Conservation (phyloP, 1,140 invertebrate genomes). For the Microplitis mediator region DNA sequence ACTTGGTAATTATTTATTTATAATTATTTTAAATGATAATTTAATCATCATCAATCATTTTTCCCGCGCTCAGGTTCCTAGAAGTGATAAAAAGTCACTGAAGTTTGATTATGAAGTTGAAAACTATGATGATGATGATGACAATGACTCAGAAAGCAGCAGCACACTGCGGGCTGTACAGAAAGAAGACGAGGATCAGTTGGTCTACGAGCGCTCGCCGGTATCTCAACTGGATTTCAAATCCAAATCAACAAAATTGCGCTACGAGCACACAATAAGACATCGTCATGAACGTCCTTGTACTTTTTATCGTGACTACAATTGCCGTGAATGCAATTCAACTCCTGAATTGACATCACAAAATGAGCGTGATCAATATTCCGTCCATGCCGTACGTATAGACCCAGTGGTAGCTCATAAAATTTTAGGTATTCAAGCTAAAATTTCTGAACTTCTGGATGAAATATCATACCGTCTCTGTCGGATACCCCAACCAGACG, state of each 20-base stretch:
- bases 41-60: too few species aligned
- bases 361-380: slow-evolving; percentile 21
- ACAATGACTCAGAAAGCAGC: slow-evolving; percentile 39
- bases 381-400: slow-evolving; percentile 31
- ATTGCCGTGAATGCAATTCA: slow-evolving; percentile 43
- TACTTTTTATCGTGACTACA: slow-evolving; percentile 24
- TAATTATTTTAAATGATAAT: too few species aligned
- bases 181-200: not conserved
- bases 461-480: slow-evolving; percentile 52
- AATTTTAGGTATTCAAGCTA: slow-evolving; percentile 50
- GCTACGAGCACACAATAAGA: slow-evolving; percentile 40
- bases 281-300: slow-evolving; percentile 36
- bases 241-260: slow-evolving; percentile 36
- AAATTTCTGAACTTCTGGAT: slow-evolving; percentile 50
- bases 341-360: slow-evolving; percentile 43
- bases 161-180: slow-evolving; percentile 4
- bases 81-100: not conserved
- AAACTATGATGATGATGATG: not conserved
- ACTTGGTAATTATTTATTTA: not conserved
- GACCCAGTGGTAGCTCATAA: slow-evolving; percentile 48
- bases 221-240: slow-evolving; percentile 8
- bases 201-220: not conserved
- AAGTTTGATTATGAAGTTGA: not conserved
- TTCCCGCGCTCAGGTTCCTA: not conserved
- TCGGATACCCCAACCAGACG: slow-evolving; percentile 55